phyloP scores from a whole-genome alignment of 92 coral and sea anemone genomes.

The Actinernus sp. region DNA sequence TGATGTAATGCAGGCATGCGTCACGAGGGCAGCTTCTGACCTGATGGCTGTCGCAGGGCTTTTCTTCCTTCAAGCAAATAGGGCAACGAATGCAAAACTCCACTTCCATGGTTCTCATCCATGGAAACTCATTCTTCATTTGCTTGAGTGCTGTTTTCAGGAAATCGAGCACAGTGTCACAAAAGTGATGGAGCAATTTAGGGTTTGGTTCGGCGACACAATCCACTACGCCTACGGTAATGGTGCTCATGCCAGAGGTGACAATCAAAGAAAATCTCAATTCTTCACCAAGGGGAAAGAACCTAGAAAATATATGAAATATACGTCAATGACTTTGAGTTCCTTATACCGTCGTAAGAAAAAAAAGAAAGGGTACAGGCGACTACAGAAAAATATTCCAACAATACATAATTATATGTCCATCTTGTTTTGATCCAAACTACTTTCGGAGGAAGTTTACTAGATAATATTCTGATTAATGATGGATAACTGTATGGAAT shows the following conservation, averaged over 20 bases:
- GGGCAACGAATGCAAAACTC: conserved; percentile 25
- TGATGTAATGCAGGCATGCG: conserved; percentile 27
- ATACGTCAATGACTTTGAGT: too few species aligned
- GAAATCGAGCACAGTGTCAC: not conserved
- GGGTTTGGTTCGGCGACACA: not conserved
- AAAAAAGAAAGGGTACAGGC: too few species aligned
- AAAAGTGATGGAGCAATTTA: not conserved
- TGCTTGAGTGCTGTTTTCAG: not conserved
- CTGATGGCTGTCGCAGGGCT: not conserved
- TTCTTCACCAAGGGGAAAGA: not conserved
- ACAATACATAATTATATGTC: too few species aligned
- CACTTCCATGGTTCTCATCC: conserved; percentile 19
- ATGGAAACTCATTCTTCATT: conserved; percentile 9
- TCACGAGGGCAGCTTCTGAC: conserved; percentile 15
- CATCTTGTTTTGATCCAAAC: too few species aligned
- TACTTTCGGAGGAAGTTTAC: too few species aligned
- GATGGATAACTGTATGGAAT: too few species aligned
- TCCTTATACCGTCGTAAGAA: too few species aligned
- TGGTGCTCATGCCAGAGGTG: conserved; percentile 2
- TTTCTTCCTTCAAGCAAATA: too few species aligned
- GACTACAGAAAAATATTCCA: too few species aligned
- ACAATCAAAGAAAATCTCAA: not conserved
- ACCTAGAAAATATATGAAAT: too few species aligned
- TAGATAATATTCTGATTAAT: too few species aligned
- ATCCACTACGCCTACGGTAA: not conserved